Evolutionary conservation across 2,888 invertebrate species (phyloP).

Genomic region (Drosophila gaucha): DNA sequence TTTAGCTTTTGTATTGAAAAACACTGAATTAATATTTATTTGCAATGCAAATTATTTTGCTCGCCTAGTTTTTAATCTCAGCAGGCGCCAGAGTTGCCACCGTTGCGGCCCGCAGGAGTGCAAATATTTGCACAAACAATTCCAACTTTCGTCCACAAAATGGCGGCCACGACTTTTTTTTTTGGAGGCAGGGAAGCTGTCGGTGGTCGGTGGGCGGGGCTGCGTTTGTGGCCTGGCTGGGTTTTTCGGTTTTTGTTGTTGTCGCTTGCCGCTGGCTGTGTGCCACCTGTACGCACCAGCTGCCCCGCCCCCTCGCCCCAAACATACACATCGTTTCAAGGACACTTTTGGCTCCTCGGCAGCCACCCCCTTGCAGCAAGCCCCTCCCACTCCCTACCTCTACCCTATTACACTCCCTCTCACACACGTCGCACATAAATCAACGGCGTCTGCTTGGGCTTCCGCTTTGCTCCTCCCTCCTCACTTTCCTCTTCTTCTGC

Average conservation of each 20-base stretch:
- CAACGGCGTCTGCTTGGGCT: slow-evolving; percentile 60
- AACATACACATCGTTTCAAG: slow-evolving; percentile 55
- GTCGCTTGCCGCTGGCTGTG: slow-evolving; percentile 59
- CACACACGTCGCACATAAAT: slow-evolving; percentile 51
- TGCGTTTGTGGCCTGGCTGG: slow-evolving; percentile 6
- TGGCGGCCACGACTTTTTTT: slow-evolving; percentile 35
- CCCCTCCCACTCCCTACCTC: neutral
- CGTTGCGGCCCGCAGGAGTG: slow-evolving; percentile 3
- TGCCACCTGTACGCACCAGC: slow-evolving; percentile 68
- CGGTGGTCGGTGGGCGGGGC: neutral
- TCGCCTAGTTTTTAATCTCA: slow-evolving; percentile 4
- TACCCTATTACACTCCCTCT: neutral
- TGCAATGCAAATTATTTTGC: neutral
- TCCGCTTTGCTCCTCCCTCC: slow-evolving; percentile 33
- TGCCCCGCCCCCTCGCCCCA: neutral
- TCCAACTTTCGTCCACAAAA: slow-evolving; percentile 43
- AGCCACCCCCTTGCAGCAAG: neutral
- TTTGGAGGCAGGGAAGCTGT: neutral
- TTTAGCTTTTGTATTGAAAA: too few species aligned
- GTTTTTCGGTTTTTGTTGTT: slow-evolving; percentile 16
- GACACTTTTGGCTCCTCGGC: slow-evolving; percentile 53
- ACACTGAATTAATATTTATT: neutral
- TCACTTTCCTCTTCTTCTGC: slow-evolving; percentile 2
- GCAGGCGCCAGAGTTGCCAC: slow-evolving; percentile 22
- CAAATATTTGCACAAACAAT: slow-evolving; percentile 43